Evolutionary conservation across 2,797 vertebrate genomes (phyloP), one percentile per base, ranked within the genome.

Genomic region (Epinephelus awoara): DNA sequence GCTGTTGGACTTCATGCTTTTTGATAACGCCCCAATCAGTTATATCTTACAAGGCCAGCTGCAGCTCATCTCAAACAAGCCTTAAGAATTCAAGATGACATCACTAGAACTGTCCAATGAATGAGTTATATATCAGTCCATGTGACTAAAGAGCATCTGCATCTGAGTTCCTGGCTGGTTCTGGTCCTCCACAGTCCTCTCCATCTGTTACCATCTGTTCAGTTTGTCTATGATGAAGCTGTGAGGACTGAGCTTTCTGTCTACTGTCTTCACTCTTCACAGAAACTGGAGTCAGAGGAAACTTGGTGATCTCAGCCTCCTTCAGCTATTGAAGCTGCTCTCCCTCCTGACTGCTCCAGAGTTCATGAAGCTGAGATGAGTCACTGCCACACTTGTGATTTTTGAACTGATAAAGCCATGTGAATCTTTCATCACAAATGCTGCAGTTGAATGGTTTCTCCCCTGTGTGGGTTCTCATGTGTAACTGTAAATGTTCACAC

Each of bases 91-190:
- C 34, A 17, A 10, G 47, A 29, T 27, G 19, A 15, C 27, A 14
- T 65, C 63, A 65, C 63, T 47, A 65, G 19, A 65, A 65, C 46
- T 50, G 63, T 50, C 63, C 27, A 21, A 65, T 65, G 63, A 65
- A 34, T 14, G 47, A 50, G 27, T 50, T 50, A 1, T 6, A 50
- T 1, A 6, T 1, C 27, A 50, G 47, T 38, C 25, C 27, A 15
- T 38, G 27, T 21, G 47, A 50, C 27, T 50, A 18, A 15, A 3
- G 19, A 65, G 21, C 38, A 40, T 19, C 1, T 63, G 67, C 40
- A 63, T 49, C n/a, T 0, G 47, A 52, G 64, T 27, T 27, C 47
- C 21, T 61, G 42, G 13, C 12, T 18, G 46, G 55, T 42, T 40
- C 52, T 69, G 75, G n/a, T 56, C 29, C 10, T 27, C n/a, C 56